Evolutionary conservation across 2,888 invertebrate genomes (phyloP), one percentile per base, ranked within the genome.

Genomic region (Lucinisca nassula): DNA sequence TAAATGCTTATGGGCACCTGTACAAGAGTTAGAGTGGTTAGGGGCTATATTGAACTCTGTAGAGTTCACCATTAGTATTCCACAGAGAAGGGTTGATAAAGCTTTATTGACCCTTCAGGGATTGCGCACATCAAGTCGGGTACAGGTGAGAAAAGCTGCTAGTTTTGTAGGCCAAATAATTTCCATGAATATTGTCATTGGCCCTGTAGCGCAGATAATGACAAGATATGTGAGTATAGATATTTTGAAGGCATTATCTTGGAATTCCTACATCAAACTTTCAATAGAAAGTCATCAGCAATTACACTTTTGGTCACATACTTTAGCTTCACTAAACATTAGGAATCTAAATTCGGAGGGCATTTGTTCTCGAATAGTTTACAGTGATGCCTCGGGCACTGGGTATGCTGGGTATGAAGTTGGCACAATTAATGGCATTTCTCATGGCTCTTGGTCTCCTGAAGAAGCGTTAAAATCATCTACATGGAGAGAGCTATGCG

Each of bases 1-100:
- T 45, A 82, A 84, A 58, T 82, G 84, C 3, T 17, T 81, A 21
- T 86, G 89, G 84, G 76, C 37, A 32, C 86, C 84, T 27, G 73
- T 76, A 38, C 82, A 88, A 79, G 35, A 24, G n/a, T 38, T 88
- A 51, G 79, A 79, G 49, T 87, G 78, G 78, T 58, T 88, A 55
- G 90, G 87, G 12, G 77, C 40, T 27, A 21, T 82, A 38, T 51
- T 88, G 24, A 79, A 90, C 77, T 67, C 78, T 37, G 61, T 32
- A 24, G 27, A 61, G 24, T 80, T 74, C 35, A 37, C 74, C 55
- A 70, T 84, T 38, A 27, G 74, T 24, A 82, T 87, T 24, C 88
- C 74, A 4, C 17, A 79, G 30, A 51, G 61, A 74, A 76, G 78
- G 40, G 37, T 82, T 38, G 45, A 76, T n/a, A 12, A 85, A 61